A percentile compares a stretch with the other conserved stretches of the same genome.
Conservation (phyloP, 37 sponge, comb jelly and placozoan species). For the Haliclona indistincta region DNA sequence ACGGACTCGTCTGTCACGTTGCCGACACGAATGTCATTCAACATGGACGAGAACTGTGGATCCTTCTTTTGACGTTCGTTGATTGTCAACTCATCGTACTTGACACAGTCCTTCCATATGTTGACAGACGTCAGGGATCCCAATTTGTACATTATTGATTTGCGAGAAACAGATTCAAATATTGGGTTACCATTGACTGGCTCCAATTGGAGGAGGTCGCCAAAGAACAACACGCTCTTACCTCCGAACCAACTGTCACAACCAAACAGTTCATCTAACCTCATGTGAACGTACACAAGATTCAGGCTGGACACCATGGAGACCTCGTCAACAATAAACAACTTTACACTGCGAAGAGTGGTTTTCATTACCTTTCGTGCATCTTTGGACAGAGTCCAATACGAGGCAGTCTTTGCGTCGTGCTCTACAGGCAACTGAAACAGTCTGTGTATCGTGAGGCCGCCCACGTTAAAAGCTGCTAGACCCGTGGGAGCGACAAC, state of each 20-base stretch:
- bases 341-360: conserved; percentile 24
- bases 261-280: conserved; percentile 51
- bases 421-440: conserved; percentile 52
- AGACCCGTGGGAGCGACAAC: conserved; percentile 51
- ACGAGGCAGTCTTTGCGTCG: conserved; percentile 39
- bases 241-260: conserved; percentile 24
- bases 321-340: conserved; percentile 71
- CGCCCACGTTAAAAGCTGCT: conserved; percentile 45
- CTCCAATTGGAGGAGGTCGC: conserved; percentile 56
- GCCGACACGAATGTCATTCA: conserved; percentile 2
- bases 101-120: conserved; percentile 47
- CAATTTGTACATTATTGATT: conserved; percentile 8
- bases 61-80: conserved; percentile 47
- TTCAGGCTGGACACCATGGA: conserved; percentile 62
- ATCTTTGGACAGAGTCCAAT: conserved; percentile 51
- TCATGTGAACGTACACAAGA: conserved; percentile 42
- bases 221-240: conserved; percentile 45
- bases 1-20: background rate
- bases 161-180: conserved; percentile 36
- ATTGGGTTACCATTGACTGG: conserved; percentile 44
- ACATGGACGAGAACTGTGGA: background rate
- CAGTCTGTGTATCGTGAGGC: conserved; percentile 39
- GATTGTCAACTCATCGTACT: conserved; percentile 58
- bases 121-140: conserved; percentile 37
- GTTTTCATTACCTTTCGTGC: conserved; percentile 32